Base-by-base conservation (phyloP, 35 echinoderm and acorn worm genomes). In the Holothuria glaberrima region DNA sequence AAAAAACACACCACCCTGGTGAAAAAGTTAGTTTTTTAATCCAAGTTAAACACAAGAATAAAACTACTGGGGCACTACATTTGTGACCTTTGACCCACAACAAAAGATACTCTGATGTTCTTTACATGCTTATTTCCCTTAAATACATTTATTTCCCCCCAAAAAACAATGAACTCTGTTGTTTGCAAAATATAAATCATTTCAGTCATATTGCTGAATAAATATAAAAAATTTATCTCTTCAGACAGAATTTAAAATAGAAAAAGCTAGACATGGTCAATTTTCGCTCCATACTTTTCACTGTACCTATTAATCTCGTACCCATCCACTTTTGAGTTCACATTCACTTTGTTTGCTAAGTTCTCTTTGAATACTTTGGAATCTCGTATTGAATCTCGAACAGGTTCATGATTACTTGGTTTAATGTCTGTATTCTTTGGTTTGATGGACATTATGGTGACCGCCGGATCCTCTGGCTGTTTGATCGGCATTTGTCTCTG, bases 321-420 rank as follows among this genome's bases (percentile, higher is more conserved):
- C 17, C 50, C 41, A 41, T 94, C 92, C 34, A 94, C 57, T 32
- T 83, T 90, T 19, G 86, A 71, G 63, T 91, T 91, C 48, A 91
- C 86, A 13, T 91, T 88, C 25, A 56, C 33, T 71, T 92, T 92
- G 66, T 87, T 68, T 12, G 87, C 91, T 21, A 91, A 45, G 86
- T 97, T 97, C 60, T 97, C 95, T 61, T 97, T 97, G 71, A 97
- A 97, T 45, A 88, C 77, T 63, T 82, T 89, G 7, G 95, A 97
- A 57, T 97, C 95, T 38, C 95, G 62, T 22, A 97, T 97, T 38
- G 95, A 94, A 64, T 97, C 95, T 24, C 89, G 79, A 20, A 86
- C 89, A 21, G 88, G 58, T 66, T 90, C 88, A 45, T 88, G 60
- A 66, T 93, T 97, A 33, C 82, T 94, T 65, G 91, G 93, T 76